Evolutionary conservation across 2,797 vertebrate genomes (phyloP).

Genomic region (Rhinophrynus dorsalis): DNA sequence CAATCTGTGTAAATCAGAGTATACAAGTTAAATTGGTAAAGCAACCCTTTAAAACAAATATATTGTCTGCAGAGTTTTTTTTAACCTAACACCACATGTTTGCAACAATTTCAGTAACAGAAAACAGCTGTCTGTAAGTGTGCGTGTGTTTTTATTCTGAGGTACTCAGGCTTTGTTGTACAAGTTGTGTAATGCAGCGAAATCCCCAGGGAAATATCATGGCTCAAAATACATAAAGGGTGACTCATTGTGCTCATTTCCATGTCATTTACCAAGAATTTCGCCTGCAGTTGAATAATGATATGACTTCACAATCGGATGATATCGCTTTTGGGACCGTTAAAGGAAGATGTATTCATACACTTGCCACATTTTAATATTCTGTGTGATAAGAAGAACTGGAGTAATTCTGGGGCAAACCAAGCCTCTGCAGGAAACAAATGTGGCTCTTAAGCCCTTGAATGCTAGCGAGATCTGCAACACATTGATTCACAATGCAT

Average conservation of each 20-base stretch:
- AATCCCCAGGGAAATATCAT: conserved; percentile 14
- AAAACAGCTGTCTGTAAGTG: conserved; percentile 35
- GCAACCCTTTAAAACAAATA: conserved; percentile 37
- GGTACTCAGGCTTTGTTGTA: conserved; percentile 15
- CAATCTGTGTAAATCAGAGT: conserved; percentile 43
- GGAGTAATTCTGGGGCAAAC: too few relatives aligned
- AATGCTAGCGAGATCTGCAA: too few relatives aligned
- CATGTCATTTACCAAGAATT: conserved; percentile 3
- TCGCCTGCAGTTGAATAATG: conserved; percentile 12
- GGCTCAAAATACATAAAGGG: conserved; percentile 17
- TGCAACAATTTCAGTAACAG: conserved; percentile 39
- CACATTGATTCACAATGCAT: too few relatives aligned
- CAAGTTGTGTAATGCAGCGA: conserved; percentile 15
- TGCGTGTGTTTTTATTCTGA: conserved; percentile 3
- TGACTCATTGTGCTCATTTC: conserved; percentile 18
- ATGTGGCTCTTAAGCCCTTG: too few relatives aligned
- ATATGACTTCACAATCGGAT: conserved; percentile 1
- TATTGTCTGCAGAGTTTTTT: conserved; percentile 43
- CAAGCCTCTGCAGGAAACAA: too few relatives aligned
- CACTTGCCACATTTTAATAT: not conserved
- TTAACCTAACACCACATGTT: conserved; percentile 44
- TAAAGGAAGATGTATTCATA: not conserved
- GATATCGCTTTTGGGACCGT: not conserved
- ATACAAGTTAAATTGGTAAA: conserved; percentile 42
- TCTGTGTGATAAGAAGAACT: not conserved